Base-by-base conservation (phyloP, 2,797 vertebrate species). In the Anabacerthia variegaticeps region DNA sequence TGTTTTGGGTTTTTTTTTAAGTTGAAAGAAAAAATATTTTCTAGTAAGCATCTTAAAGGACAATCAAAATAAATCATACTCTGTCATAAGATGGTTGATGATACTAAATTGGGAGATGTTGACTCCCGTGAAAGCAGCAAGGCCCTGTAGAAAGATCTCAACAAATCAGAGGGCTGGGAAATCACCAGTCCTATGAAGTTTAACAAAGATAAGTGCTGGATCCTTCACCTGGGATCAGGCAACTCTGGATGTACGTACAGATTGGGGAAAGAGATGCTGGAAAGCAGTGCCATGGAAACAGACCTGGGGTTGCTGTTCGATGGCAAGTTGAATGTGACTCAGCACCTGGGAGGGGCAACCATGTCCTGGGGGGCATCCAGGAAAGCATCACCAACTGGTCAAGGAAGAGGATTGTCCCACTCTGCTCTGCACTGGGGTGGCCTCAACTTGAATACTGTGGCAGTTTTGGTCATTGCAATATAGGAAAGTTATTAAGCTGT, bases 311-410 rank as follows among this genome's bases (percentile, higher is more conserved):
- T n/a, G 27, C 32, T 44, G 44, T 21, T 12, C 0, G 0, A 0
- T 52, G 52, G 15, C 6, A 36, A 48, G 0, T 1, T 62, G 41
- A n/a, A 0, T 37, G 6, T 20, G 18, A 66, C 9, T 0, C 30
- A 28, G 59, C 59, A 54, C 34, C 52, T 67, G 28, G 46, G 59
- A 73, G 46, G 4, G 22, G 22, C 27, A 73, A 1, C 2, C 1
- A 0, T 54, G 39, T 7, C 16, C 39, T 18, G 9, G 19, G 43
- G 11, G 15, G 0, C 30, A 85, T 48, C 88, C 73, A 59, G 22
- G 2, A 1, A 54, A 72, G 66, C 30, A 66, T 46, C 0, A 0
- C 14, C 80, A 72, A 18, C 26, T 0, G 0, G 54, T 20, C 4
- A 15, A 21, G 22, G 23, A 3, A 54, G 13, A 27, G 8, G 26